Base-by-base conservation (phyloP, 2,888 invertebrate species). In the Smittia aterrima region DNA sequence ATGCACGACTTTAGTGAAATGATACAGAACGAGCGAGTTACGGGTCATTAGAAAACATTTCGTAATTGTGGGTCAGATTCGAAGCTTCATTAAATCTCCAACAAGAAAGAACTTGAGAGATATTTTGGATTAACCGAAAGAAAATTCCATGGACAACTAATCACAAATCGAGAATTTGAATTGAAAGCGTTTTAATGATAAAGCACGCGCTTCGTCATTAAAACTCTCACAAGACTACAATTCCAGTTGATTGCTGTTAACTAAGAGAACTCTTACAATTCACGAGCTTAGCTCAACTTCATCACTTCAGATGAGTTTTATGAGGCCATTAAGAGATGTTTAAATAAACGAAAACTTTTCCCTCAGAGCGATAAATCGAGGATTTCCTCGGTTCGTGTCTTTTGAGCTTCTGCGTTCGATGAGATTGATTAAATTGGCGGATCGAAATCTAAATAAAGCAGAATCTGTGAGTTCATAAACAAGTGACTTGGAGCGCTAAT, bases 21-120 rank as follows among this genome's bases (percentile, higher is more conserved):
- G 22, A 38, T 64, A 64, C 25, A 25, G 40, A 66, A 38, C 38
- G 38, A 9, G 25, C 32, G 66, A 68, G 68, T 25, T 47, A 68
- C 25, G 47, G 68, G 68, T 68, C 68, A 68, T 68, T 68, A 68
- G 68, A 68, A 38, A 20, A 66, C 20, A 18, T 66, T 41, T 11
- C 68, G 22, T 68, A 68, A 68, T 68, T 68, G 68, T 68, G 68
- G 68, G 68, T 68, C 68, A 68, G 47, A 47, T 3, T n/a, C 11
- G 47, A 47, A 47, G 47, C 47, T 16, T 47, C 16, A 47, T n/a
- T 47, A 16, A 47, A 47, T n/a, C n/a, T 47, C 47, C 47, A 47
- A 47, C n/a, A 47, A 47, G 47, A 38, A 38, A n/a, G n/a, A n/a
- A n/a, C 9, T 47, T 3, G 47, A 47, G n/a, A 47, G n/a, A 16